phyloP scores from a whole-genome alignment of 2,113 vertebrate genomes.

The Hemibagrus wyckioides region DNA sequence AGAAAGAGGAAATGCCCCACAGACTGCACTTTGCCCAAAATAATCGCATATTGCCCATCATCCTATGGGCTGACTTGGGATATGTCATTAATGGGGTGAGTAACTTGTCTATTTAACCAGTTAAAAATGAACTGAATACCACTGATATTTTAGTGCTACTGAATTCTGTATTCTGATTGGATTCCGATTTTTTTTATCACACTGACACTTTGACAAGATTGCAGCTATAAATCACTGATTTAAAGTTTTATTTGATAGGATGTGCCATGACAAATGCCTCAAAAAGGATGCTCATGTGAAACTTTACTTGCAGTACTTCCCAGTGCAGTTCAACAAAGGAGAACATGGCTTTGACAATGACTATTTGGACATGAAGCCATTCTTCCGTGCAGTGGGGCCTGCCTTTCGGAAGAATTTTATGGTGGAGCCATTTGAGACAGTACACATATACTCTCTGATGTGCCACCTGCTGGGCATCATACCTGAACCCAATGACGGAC shows the following conservation, averaged over 20 bases:
- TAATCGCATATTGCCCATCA: slow-evolving; percentile 78
- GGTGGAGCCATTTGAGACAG: slow-evolving; percentile 84
- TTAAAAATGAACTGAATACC: neutral
- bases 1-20: slow-evolving; percentile 80
- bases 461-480: slow-evolving; percentile 84
- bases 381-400: slow-evolving; percentile 88
- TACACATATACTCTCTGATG: slow-evolving; percentile 86
- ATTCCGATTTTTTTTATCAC: neutral
- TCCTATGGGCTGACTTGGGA: slow-evolving; percentile 80
- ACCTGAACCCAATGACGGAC: slow-evolving; percentile 84
- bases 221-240: too few relatives aligned
- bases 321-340: slow-evolving; percentile 82
- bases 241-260: neutral
- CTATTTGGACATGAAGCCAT: slow-evolving; percentile 86
- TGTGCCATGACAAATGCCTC: neutral
- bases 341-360: slow-evolving; percentile 88
- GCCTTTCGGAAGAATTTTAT: slow-evolving; percentile 76
- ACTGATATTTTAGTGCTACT: neutral
- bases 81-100: slow-evolving; percentile 91
- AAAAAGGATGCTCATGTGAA: neutral
- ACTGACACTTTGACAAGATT: neutral
- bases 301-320: slow-evolving; percentile 69
- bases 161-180: neutral
- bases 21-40: slow-evolving; percentile 77
- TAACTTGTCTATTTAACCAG: neutral